These are phyloP conservation scores for Rhodeus uyekii DNA, from an alignment of 2,797 vertebrate genomes.

Conservation along the genomic window DNA sequence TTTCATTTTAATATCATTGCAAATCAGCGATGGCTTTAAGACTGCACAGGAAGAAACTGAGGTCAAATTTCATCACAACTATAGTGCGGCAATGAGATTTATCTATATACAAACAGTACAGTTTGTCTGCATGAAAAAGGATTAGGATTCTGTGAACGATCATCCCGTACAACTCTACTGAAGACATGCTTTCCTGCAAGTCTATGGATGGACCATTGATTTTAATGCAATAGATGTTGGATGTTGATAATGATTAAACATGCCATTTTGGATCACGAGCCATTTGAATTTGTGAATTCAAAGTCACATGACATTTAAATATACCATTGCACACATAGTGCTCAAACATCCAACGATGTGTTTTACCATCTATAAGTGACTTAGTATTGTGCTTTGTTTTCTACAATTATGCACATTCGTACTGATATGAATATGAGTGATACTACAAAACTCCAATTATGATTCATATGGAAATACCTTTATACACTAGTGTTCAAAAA, in stretches of 20 bases:
- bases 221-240: background rate
- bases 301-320: background rate
- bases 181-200: background rate
- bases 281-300: background rate
- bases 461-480: no score
- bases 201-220: background rate
- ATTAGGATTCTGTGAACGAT: background rate
- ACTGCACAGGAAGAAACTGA: background rate
- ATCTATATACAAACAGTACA: background rate
- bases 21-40: background rate
- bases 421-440: no score
- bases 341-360: background rate
- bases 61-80: background rate
- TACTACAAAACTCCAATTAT: no score
- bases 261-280: background rate
- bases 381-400: no score
- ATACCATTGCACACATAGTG: background rate
- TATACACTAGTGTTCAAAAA: no score
- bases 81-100: background rate
- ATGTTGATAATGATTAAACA: constrained; percentile 5
- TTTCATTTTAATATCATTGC: background rate
- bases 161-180: background rate
- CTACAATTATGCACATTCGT: no score
- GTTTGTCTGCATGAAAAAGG: background rate
- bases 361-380: background rate